Evolutionary conservation across 2,888 invertebrate genomes (phyloP).

Genomic region (Phragmatobia fuliginosa): DNA sequence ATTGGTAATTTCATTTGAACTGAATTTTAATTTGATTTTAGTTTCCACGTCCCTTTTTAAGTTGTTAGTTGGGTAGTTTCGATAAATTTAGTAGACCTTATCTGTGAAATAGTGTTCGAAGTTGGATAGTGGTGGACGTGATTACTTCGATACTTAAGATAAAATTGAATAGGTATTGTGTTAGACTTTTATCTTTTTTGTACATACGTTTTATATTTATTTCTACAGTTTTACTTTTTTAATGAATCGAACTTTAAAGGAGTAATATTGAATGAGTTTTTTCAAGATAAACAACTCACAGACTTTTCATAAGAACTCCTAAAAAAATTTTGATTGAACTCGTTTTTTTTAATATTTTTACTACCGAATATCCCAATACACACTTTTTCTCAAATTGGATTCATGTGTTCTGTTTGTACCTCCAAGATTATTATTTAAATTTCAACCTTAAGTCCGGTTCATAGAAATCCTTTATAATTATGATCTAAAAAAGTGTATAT

Average conservation of each 20-base stretch:
- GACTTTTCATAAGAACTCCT: neutral
- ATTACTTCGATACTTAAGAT: slow-evolving; percentile 2
- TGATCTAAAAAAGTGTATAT: no score
- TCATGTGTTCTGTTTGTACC: no score
- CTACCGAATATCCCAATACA: no score
- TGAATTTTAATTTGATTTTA: slow-evolving; percentile 43
- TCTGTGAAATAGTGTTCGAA: slow-evolving; percentile 6
- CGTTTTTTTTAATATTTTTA: no score
- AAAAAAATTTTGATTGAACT: no score
- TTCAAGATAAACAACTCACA: neutral
- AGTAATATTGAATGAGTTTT: neutral
- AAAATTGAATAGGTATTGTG: neutral
- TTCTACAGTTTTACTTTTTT: neutral
- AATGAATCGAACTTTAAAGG: neutral
- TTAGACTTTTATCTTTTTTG: neutral
- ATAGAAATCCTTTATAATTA: no score
- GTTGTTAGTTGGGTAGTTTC: slow-evolving; percentile 20
- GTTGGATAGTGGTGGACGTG: slow-evolving; percentile 7
- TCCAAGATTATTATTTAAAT: no score
- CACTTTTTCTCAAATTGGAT: no score
- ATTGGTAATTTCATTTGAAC: slow-evolving; percentile 46
- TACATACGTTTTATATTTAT: neutral
- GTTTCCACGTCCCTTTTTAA: slow-evolving; percentile 20
- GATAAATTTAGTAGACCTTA: slow-evolving; percentile 9
- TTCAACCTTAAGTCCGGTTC: no score